A percentile compares a stretch with the other conserved stretches of the same genome.
These are phyloP conservation scores for Rosalia funebris DNA, from an alignment of 2,888 invertebrate species.

Conservation along the genomic window DNA sequence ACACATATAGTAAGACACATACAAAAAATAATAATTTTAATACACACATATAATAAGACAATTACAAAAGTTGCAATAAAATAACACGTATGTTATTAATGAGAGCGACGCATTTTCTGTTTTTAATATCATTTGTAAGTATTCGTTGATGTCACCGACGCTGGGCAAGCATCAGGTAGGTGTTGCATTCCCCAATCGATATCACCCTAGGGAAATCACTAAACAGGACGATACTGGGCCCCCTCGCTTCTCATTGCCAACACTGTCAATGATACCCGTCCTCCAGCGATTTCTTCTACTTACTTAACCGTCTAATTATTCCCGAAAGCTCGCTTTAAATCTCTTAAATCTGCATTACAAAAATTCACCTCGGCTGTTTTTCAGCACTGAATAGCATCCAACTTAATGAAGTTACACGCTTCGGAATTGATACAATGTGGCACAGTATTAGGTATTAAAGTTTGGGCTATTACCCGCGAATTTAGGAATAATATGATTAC, in stretches of 20 bases:
- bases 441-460: too few species aligned
- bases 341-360: constrained; percentile 50
- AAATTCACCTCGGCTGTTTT: constrained; percentile 35
- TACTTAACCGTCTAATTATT: constrained; percentile 53
- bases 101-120: too few species aligned
- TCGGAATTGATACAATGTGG: neutral
- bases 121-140: too few species aligned
- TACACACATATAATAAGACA: too few species aligned
- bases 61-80: too few species aligned
- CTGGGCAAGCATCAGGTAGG: constrained; percentile 50
- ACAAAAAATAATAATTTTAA: too few species aligned
- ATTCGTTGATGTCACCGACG: constrained; percentile 25
- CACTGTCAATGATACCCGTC: constrained; percentile 49
- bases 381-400: neutral
- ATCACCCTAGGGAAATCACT: constrained; percentile 63
- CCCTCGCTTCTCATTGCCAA: constrained; percentile 45
- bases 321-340: constrained; percentile 48
- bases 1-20: too few species aligned
- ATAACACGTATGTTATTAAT: too few species aligned
- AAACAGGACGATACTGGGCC: constrained; percentile 56
- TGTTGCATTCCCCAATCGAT: constrained; percentile 62
- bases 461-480: too few species aligned
- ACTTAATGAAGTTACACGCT: neutral
- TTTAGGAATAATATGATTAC: too few species aligned
- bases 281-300: constrained; percentile 51